Conservation (phyloP, 2,888 invertebrate species). For the Ctenicera cuprea region DNA sequence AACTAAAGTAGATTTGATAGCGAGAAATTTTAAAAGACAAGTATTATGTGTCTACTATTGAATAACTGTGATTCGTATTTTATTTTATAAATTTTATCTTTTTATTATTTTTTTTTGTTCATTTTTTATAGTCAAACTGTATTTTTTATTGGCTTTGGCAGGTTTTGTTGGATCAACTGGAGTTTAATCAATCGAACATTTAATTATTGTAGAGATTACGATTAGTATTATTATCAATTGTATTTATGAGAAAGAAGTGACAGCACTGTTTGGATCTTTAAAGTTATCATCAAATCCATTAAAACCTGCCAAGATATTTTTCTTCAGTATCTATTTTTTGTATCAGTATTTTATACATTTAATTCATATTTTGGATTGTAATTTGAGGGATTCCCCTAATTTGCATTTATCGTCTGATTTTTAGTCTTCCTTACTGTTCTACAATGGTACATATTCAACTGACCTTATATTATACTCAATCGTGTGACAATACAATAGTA, state of each 20-base stretch:
- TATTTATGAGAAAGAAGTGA: neutral
- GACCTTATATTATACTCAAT: constrained; percentile 66
- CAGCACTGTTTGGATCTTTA: neutral
- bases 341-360: neutral
- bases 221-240: neutral
- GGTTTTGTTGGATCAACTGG: neutral
- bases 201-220: too few species aligned
- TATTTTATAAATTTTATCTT: constrained; percentile 29
- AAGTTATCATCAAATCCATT: too few species aligned
- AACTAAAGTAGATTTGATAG: constrained; percentile 38
- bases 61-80: constrained; percentile 52
- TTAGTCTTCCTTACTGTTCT: constrained; percentile 36
- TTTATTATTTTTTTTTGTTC: constrained; percentile 6
- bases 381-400: neutral
- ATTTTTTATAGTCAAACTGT: neutral
- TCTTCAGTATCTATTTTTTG: neutral
- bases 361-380: neutral
- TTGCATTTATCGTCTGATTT: constrained; percentile 20
- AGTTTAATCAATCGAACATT: too few species aligned
- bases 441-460: constrained; percentile 36
- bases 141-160: neutral
- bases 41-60: constrained; percentile 46
- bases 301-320: neutral
- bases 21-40: constrained; percentile 40
- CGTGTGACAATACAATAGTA: constrained; percentile 70